These are phyloP conservation scores for Geococcyx californianus DNA, from an alignment of 2,113 vertebrate species.

Conservation along the genomic window DNA sequence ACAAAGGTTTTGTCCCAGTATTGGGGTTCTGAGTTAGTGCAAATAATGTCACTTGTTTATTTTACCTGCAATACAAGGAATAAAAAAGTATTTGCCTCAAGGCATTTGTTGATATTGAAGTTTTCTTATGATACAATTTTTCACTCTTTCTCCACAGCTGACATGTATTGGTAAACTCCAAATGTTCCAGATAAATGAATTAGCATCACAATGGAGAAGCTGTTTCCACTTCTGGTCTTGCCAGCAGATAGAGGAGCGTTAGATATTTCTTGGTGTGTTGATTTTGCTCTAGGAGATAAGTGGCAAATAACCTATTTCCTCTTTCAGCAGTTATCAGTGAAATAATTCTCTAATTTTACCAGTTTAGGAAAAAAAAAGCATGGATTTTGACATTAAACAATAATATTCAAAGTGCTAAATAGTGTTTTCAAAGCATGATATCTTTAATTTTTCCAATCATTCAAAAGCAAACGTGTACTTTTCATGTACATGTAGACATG, in stretches of 20 bases:
- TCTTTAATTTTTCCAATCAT: not conserved
- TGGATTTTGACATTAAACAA: not conserved
- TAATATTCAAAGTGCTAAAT: not conserved
- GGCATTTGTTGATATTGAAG: not conserved
- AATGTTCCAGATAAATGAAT: not conserved
- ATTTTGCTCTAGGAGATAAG: not conserved
- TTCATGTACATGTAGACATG: not conserved
- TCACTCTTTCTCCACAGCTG: not conserved
- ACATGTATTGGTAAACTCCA: not conserved
- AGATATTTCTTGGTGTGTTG: not conserved
- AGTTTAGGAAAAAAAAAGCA: accelerated
- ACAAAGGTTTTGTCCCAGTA: not conserved
- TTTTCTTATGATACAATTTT: not conserved
- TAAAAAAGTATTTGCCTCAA: not conserved
- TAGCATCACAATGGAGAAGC: not conserved
- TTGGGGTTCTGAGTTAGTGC: not conserved
- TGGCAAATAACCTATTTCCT: not conserved
- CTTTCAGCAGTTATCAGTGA: not conserved
- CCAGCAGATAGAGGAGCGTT: not conserved
- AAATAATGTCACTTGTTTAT: not conserved
- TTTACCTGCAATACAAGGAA: not conserved
- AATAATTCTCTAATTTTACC: not conserved
- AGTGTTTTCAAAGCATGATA: not conserved
- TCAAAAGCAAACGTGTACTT: not conserved
- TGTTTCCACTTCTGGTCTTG: not conserved